phyloP scores from a whole-genome alignment of 35 echinoderm and acorn worm species.

The Apostichopus parvimensis region DNA sequence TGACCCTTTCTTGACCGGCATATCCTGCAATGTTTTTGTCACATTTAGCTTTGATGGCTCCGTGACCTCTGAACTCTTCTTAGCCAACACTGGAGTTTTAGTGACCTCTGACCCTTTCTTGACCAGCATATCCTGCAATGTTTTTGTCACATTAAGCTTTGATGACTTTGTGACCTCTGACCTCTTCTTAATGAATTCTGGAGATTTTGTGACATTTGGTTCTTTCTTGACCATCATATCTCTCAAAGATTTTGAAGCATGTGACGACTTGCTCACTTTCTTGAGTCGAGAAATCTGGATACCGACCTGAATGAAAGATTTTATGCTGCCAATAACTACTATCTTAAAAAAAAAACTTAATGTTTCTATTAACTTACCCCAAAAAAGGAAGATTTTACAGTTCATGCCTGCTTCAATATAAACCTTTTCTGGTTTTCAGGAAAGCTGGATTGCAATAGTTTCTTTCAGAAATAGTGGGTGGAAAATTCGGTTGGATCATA shows the following conservation, averaged over 20 bases:
- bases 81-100: neutral
- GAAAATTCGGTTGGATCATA: no score
- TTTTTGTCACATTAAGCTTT: no score
- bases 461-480: no score
- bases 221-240: slow-evolving; percentile 64
- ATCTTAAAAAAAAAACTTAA: no score
- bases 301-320: slow-evolving; percentile 57
- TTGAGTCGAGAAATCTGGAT: slow-evolving; percentile 75
- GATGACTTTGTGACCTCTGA: neutral
- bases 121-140: neutral
- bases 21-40: slow-evolving; percentile 44
- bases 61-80: neutral
- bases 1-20: slow-evolving; percentile 49
- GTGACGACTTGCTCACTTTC: neutral
- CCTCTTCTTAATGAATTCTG: neutral
- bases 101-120: neutral
- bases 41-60: no score
- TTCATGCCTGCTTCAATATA: no score
- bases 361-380: no score
- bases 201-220: neutral
- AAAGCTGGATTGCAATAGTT: no score
- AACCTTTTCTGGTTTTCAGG: no score
- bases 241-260: slow-evolving; percentile 48
- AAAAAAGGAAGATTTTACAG: no score
- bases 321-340: no score